phyloP scores from a whole-genome alignment of 2,797 vertebrate genomes.

The Aplochiton taeniatus region DNA sequence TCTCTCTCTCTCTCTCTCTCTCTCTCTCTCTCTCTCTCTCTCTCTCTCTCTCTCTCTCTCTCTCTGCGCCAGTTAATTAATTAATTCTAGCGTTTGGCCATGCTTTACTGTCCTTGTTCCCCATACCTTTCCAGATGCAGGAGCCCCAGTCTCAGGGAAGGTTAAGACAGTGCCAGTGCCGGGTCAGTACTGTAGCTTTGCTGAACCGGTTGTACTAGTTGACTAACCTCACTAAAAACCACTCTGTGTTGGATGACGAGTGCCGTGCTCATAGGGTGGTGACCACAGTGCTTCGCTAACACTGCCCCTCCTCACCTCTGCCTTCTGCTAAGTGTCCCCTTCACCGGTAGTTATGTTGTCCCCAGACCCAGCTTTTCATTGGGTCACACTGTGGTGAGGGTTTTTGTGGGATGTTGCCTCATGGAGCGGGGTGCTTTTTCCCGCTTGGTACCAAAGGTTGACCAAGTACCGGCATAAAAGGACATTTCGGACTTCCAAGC shows the following conservation, averaged over 20 bases:
- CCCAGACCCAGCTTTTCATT: not conserved
- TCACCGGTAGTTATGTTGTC: constrained; percentile 4
- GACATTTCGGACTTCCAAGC: no score
- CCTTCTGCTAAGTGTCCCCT: constrained; percentile 7
- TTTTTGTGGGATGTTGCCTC: no score
- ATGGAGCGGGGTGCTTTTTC: not conserved
- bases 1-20: constrained; percentile 11
- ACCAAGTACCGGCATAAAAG: no score
- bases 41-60: constrained; percentile 8
- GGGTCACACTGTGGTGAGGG: no score
- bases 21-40: constrained; percentile 15
- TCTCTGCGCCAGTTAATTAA: constrained; percentile 19
- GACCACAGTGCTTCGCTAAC: constrained; percentile 55
- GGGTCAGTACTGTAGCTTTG: constrained; percentile 61
- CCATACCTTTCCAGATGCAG: constrained; percentile 50
- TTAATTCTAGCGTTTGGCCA: constrained; percentile 24
- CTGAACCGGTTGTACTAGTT: not conserved
- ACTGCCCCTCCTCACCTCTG: constrained; percentile 19
- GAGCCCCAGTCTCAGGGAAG: constrained; percentile 54
- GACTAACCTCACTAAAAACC: constrained; percentile 57
- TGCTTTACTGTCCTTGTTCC: constrained; percentile 24
- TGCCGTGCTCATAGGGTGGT: not conserved
- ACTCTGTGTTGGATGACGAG: not conserved
- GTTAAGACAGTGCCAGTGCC: constrained; percentile 54
- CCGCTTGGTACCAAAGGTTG: not conserved